A percentile compares a stretch with the other conserved stretches of the same genome.
Conservation (phyloP, 2,797 vertebrate species). For the Amniataba percoides region DNA sequence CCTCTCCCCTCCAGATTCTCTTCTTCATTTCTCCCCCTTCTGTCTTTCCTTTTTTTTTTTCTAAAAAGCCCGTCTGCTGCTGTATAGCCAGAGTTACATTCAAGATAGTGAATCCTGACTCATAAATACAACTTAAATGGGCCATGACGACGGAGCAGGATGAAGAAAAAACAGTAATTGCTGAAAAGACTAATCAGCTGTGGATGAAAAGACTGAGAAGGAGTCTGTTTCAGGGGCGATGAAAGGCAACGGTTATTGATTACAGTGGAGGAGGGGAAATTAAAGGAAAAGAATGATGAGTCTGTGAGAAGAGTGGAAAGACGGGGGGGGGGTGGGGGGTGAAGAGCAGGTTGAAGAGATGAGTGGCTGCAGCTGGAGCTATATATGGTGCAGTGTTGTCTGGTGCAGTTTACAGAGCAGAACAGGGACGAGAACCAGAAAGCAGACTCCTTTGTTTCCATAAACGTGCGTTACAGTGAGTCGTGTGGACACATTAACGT, state of each 20-base stretch:
- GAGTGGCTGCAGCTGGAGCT: slow-evolving; percentile 55
- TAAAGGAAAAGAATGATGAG: slow-evolving; percentile 38
- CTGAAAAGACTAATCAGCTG: slow-evolving; percentile 62
- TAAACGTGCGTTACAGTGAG: background rate
- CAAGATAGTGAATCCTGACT: slow-evolving; percentile 38
- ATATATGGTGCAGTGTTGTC: slow-evolving; percentile 9
- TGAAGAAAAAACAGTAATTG: slow-evolving; percentile 63
- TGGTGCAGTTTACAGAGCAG: background rate
- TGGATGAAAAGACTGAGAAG: slow-evolving; percentile 59
- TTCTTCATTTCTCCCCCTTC: slow-evolving; percentile 1
- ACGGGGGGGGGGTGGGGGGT: slow-evolving; percentile 40
- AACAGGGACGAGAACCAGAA: background rate
- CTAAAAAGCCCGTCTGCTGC: slow-evolving; percentile 32
- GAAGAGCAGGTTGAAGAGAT: slow-evolving; percentile 64
- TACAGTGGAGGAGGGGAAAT: slow-evolving; percentile 58
- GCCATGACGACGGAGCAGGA: slow-evolving; percentile 63
- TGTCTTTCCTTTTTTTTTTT: slow-evolving; percentile 52
- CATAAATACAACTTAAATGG: slow-evolving; percentile 60
- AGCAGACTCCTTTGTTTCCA: background rate
- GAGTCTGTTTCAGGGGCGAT: slow-evolving; percentile 57
- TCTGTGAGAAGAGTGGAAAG: slow-evolving; percentile 47
- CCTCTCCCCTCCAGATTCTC: background rate
- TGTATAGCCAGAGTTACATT: slow-evolving; percentile 37
- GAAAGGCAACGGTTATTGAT: slow-evolving; percentile 68
- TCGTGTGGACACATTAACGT: background rate